Percentiles rank a stretch among this genome's conserved stretches.
Conservation (phyloP, 2,888 invertebrate genomes). For the Athrips mouffetella region DNA sequence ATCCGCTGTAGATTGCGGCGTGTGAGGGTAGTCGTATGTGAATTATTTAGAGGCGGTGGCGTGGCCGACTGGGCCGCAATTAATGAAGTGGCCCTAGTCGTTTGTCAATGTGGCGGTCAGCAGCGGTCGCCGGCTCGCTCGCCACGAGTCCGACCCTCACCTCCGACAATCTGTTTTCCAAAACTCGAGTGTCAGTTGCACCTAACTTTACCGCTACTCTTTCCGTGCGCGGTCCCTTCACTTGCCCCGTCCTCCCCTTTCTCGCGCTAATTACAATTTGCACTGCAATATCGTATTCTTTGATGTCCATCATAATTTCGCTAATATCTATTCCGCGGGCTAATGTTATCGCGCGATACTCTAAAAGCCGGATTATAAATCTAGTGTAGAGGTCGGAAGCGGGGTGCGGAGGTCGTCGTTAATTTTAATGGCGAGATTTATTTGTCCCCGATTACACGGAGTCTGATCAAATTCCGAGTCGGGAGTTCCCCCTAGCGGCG, state of each 20-base stretch:
- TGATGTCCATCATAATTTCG: conserved; percentile 35
- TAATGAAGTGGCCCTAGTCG: conserved; percentile 71
- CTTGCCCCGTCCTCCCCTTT: conserved; percentile 9
- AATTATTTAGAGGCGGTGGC: conserved; percentile 72
- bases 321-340: conserved; percentile 48
- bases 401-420: conserved; percentile 52
- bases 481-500: conserved; percentile 41
- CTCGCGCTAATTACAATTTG: conserved; percentile 21
- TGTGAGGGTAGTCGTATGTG: conserved; percentile 57
- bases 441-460: conserved; percentile 63
- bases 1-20: conserved; percentile 37
- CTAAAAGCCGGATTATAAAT: conserved; percentile 64
- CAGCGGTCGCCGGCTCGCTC: conserved; percentile 38
- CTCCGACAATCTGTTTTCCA: conserved; percentile 52
- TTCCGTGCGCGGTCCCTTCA: not conserved
- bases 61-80: conserved; percentile 64
- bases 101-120: conserved; percentile 66
- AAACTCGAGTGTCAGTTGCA: conserved; percentile 48
- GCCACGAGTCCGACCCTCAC: conserved; percentile 34
- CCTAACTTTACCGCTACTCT: conserved; percentile 23
- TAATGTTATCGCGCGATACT: conserved; percentile 48
- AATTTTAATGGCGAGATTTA: conserved; percentile 70
- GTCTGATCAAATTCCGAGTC: conserved; percentile 62
- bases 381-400: conserved; percentile 63
- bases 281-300: conserved; percentile 2